Evolutionary conservation across 2,888 invertebrate genomes (phyloP).

Genomic region (Rhyacophila evoluta): DNA sequence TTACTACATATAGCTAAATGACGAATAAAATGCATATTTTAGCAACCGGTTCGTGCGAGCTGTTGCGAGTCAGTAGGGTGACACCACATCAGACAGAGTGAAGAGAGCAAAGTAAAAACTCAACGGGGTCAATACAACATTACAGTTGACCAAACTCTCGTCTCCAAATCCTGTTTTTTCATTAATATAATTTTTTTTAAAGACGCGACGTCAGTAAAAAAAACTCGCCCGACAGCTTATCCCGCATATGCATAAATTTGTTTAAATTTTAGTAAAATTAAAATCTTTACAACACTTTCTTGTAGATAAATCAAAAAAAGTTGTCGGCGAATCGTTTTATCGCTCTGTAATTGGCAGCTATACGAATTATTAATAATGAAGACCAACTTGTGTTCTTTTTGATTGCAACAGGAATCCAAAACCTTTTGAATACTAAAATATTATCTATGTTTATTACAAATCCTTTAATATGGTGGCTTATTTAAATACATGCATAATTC

Average conservation of each 20-base stretch:
- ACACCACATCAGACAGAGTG: background rate
- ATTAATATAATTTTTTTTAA: conserved; percentile 33
- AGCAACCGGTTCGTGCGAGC: too few relatives aligned
- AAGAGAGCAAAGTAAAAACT: background rate
- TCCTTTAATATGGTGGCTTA: too few relatives aligned
- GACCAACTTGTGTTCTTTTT: background rate
- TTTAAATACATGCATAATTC: too few relatives aligned
- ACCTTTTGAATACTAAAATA: background rate
- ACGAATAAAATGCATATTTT: too few relatives aligned
- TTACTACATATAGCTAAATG: too few relatives aligned
- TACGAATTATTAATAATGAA: background rate
- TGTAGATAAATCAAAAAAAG: background rate
- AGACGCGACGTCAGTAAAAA: conserved; percentile 38
- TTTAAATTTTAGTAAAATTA: conserved; percentile 23
- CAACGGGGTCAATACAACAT: conserved; percentile 50
- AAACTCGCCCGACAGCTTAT: conserved; percentile 50
- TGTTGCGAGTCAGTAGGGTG: too few relatives aligned
- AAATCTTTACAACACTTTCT: background rate
- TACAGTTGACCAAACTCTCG: conserved; percentile 26
- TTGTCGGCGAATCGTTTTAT: background rate
- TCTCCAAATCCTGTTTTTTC: conserved; percentile 52
- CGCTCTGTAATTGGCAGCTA: background rate
- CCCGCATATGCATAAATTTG: conserved; percentile 34
- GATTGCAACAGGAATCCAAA: background rate
- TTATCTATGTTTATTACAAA: too few relatives aligned